These are phyloP conservation scores for Myanophis thanlyinensis DNA, from an alignment of 2,113 vertebrate species.

Conservation along the genomic window DNA sequence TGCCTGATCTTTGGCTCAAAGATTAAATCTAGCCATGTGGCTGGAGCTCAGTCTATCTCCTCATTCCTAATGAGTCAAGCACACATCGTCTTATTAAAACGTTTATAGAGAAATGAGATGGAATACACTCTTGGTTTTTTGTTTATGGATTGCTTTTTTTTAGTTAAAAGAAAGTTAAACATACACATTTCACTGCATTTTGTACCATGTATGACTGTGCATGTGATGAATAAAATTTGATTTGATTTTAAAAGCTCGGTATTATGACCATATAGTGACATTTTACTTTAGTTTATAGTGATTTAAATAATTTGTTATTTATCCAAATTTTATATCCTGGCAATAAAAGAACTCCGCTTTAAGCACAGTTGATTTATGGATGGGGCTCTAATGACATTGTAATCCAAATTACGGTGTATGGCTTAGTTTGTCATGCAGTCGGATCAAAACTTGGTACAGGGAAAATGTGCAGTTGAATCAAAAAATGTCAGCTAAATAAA, in stretches of 20 bases:
- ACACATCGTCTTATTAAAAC: background rate
- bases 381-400: background rate
- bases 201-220: too few relatives aligned
- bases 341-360: background rate
- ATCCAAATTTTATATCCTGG: background rate
- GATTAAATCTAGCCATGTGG: background rate
- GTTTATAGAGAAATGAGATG: background rate
- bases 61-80: constrained; percentile 10
- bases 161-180: background rate
- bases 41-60: constrained; percentile 1
- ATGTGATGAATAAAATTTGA: too few relatives aligned
- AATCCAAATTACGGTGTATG: background rate
- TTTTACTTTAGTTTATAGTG: background rate
- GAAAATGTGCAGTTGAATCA: background rate
- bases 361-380: background rate
- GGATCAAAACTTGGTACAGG: background rate
- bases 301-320: background rate
- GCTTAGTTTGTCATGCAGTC: background rate
- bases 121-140: background rate
- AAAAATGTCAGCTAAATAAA: background rate
- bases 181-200: too few relatives aligned
- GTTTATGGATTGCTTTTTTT: background rate
- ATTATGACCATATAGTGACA: background rate
- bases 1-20: constrained; percentile 15
- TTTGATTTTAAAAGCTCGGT: background rate